Evolutionary conservation across 1,140 invertebrate genomes (phyloP).

Genomic region (Nasonia vitripennis): DNA sequence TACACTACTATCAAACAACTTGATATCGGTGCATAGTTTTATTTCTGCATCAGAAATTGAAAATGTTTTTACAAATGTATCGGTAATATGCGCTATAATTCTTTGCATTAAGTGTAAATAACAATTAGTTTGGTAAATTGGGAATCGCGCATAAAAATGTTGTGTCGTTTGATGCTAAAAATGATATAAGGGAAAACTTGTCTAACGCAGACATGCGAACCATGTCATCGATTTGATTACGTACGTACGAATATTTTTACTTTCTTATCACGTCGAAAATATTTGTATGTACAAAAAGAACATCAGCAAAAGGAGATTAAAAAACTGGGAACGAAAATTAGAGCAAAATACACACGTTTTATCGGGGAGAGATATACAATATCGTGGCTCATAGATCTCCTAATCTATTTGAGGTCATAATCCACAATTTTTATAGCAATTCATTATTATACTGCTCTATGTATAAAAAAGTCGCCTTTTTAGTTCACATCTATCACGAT

Average conservation of each 20-base stretch:
- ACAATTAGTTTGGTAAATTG: slow-evolving; percentile 41
- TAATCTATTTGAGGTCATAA: slow-evolving; percentile 29
- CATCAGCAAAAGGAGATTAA: slow-evolving; percentile 4
- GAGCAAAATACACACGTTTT: slow-evolving; percentile 20
- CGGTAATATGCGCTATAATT: slow-evolving; percentile 39
- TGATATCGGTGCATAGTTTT: slow-evolving; percentile 51
- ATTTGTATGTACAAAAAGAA: slow-evolving; percentile 48
- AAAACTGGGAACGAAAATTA: slow-evolving; percentile 37
- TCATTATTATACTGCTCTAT: slow-evolving; percentile 10
- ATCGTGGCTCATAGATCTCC: slow-evolving; percentile 2
- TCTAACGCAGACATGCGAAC: neutral
- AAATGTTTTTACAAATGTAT: slow-evolving; percentile 51
- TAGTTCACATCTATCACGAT: slow-evolving; percentile 27
- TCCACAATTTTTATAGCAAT: slow-evolving; percentile 37
- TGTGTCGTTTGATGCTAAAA: slow-evolving; percentile 7
- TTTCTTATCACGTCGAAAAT: slow-evolving; percentile 33
- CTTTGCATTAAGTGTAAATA: slow-evolving; percentile 46
- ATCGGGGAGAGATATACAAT: slow-evolving; percentile 33
- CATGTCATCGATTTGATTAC: slow-evolving; percentile 35
- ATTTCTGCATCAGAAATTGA: slow-evolving; percentile 50
- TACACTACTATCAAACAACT: slow-evolving; percentile 44
- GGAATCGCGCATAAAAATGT: slow-evolving; percentile 44
- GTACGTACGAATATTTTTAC: slow-evolving; percentile 14
- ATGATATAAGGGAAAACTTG: slow-evolving; percentile 21
- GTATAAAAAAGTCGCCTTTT: neutral